Evolutionary conservation across 2,113 vertebrate genomes (phyloP), one percentile per base, ranked within the genome.

Genomic region (Notothenia rossii): DNA sequence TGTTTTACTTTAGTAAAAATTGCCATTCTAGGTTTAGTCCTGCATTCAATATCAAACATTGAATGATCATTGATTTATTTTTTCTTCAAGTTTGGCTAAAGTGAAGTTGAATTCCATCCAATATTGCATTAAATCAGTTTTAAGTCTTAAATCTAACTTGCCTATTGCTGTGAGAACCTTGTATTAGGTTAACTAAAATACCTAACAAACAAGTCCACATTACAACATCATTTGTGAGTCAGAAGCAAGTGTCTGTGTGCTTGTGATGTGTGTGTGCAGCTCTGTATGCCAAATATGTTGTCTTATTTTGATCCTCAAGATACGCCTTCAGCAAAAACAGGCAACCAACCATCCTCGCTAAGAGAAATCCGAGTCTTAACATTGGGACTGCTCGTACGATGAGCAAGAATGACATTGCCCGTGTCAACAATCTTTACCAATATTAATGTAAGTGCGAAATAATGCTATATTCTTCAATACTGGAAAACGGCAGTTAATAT

Each of bases 241-340:
- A 6, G 0, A 18, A 50, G 25, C 1, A 17, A 54, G 51, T 33
- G 58, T 48, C 25, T 48, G 51, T 48, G 45, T 45, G 11, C 14
- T 5, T 45, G 17, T 45, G 14, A 1, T 33, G 20, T 36, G 49
- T 59, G 40, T 14, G 58, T 36, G n/a, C 14, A n/a, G 17, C 17
- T 72, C 8, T 22, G 2, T 29, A 3, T 13, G 11, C 11, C 0
- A 48, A 60, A 22, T 1, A 14, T 55, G 6, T 14, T 55, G 3
- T 29, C 14, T 72, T 53, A 18, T 15, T 79, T 8, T 71, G 15
- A 10, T 58, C 25, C 12, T 76, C 7, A 22, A 92, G 91, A 1
- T 81, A 20, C 6, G 73, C 73, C 43, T 92, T 92, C 62, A 82
- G 86, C 50, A 88, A 18, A 14, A 90, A 89, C 7, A 11, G 73